Base-by-base conservation (phyloP, 2,888 invertebrate species). In the Synergus itoensis region DNA sequence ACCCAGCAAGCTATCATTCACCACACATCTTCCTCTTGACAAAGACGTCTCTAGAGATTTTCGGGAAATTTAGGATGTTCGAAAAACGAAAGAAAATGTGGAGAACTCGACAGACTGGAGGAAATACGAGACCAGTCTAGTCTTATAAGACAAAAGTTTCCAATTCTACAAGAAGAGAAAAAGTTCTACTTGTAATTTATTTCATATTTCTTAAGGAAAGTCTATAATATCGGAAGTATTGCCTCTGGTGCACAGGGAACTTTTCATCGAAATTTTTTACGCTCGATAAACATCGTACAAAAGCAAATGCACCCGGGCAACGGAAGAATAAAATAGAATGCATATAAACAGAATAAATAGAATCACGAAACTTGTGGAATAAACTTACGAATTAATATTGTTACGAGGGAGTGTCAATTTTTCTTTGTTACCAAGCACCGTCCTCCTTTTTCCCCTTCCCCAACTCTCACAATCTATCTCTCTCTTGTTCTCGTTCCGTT, bases 401-500 rank as follows among this genome's bases (percentile, higher is more conserved):
- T 67, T 67, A 67, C 45, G 45, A 67, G 67, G 67, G 43, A 67
- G 67, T 67, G 67, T 67, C 45, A 67, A 67, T 45, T 67, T 67
- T 67, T 67, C 67, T 67, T 67, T 67, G 67, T 67, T 67, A 45
- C 45, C 43, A 67, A 67, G 67, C 67, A 67, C 43, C 67, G 67
- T 45, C 67, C 67, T 67, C 67, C 21, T 67, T 67, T 43, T 45
- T 45, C 45, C 67, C 67, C 21, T 28, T 12, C 45, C 28, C 28
- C 28, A 4, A 62, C 21, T 62, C 28, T 5, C 18, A 67, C 65
- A 7, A 43, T 65, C 21, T 45, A 12, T 67, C 45, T 67, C 45
- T 67, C 67, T 62, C 62, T 21, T 28, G 60, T 21, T 62, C 62
- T 28, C 62, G 11, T 62, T 62, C 14, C 28, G 62, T 28, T 62